Evolutionary conservation across 2,113 vertebrate genomes (phyloP).

Genomic region (Corythoichthys intestinalis): DNA sequence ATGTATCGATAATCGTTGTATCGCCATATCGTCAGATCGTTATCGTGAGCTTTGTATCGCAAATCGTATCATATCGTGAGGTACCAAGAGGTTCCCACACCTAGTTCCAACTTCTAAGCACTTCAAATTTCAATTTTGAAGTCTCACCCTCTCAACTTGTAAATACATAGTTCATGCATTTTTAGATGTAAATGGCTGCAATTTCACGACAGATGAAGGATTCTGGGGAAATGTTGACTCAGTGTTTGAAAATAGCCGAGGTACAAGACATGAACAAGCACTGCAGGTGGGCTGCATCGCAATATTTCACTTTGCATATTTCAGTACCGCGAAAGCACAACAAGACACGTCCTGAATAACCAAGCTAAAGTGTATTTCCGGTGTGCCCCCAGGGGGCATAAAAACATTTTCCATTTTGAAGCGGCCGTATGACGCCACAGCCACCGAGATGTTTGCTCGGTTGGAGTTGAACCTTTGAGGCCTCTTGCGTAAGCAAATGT

Average conservation of each 20-base stretch:
- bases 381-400: slow-evolving; percentile 24
- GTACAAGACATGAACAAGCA: slow-evolving; percentile 4
- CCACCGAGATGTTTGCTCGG: neutral
- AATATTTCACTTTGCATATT: slow-evolving; percentile 41
- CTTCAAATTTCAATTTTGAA: no score
- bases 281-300: slow-evolving; percentile 41
- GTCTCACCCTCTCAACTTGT: no score
- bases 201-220: neutral
- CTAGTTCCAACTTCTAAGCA: no score
- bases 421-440: neutral
- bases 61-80: no score
- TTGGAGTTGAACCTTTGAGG: neutral
- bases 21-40: no score
- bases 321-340: neutral
- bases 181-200: neutral
- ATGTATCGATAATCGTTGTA: no score
- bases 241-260: slow-evolving; percentile 23
- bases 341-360: slow-evolving; percentile 33
- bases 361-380: slow-evolving; percentile 13
- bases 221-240: neutral
- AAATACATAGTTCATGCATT: no score
- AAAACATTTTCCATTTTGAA: slow-evolving; percentile 32
- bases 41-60: no score
- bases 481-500: neutral
- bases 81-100: no score